Base-by-base conservation (phyloP, 1,140 invertebrate genomes). In the Linepithema humile region DNA sequence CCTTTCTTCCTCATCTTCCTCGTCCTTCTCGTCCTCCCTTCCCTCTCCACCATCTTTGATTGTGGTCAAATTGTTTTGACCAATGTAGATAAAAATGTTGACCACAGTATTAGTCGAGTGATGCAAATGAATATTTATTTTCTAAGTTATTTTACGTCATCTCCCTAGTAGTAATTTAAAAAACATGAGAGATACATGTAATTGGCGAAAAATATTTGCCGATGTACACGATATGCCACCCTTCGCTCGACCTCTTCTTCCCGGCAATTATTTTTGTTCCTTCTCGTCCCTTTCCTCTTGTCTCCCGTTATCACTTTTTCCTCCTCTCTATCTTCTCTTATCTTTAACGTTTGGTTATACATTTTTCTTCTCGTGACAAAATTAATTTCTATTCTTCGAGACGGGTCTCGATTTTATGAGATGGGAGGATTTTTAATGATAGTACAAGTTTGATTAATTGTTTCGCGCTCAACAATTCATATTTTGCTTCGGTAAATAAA, bases 1-100 rank as follows among this genome's bases (percentile, higher is more conserved):
- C 17, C 12, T 26, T 15, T 32, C 3, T 26, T 45, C 38, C n/a
- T 48, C 45, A 9, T 26, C 5, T 35, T 35, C 6, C 9, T n/a
- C 20, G 0, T 17, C 5, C 6, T 7, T 45, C 73, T 65, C 55
- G 43, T 40, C 9, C 48, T 65, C 64, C 10, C 23, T 35, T 43
- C 86, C 55, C 50, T 55, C 83, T 32, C 9, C 73, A 35, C 29
- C 38, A 20, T 55, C n/a, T 60, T 74, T 40, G 38, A 74, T 65
- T 48, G 40, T n/a, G 10, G n/a, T 35, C 65, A 77, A 57, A 77
- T 77, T 48, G 17, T 77, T 64, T 64, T 38, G 5, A 50, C 29
- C 32, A 17, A 77, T 77, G 29, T 17, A 3, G 17, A 48, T 6
- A 23, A 12, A 43, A 23, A 12, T 15, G n/a, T 23, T 62, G 32